phyloP scores from a whole-genome alignment of 1,140 invertebrate genomes.

The Atopsyche davidsoni region DNA sequence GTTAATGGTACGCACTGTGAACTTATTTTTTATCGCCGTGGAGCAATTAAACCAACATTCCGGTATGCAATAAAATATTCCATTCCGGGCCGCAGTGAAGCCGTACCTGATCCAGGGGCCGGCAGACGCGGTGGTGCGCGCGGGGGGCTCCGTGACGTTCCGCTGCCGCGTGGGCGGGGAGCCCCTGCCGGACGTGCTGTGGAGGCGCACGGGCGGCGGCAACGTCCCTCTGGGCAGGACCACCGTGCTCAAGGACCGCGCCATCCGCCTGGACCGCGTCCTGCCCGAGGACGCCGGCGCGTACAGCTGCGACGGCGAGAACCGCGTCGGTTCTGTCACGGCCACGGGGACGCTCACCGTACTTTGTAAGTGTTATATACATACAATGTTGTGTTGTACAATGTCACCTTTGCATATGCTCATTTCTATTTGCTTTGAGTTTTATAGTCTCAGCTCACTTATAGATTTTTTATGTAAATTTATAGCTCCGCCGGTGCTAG shows the following conservation, averaged over 20 bases:
- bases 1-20: slow-evolving; percentile 75
- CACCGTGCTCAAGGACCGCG: slow-evolving; percentile 74
- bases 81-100: slow-evolving; percentile 53
- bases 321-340: slow-evolving; percentile 75
- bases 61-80: background rate
- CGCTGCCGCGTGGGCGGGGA: slow-evolving; percentile 73
- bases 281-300: slow-evolving; percentile 77
- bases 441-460: no score
- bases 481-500: slow-evolving; percentile 61
- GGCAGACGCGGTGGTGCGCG: slow-evolving; percentile 64
- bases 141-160: slow-evolving; percentile 70
- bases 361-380: slow-evolving; percentile 54
- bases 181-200: slow-evolving; percentile 65
- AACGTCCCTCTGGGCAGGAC: slow-evolving; percentile 68
- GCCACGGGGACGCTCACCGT: slow-evolving; percentile 77
- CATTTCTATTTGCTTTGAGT: no score
- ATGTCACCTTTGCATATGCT: no score
- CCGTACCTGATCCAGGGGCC: slow-evolving; percentile 75
- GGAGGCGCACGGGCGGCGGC: slow-evolving; percentile 60
- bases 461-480: slow-evolving; percentile 34
- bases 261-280: slow-evolving; percentile 68
- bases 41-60: no score
- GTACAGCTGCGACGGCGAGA: slow-evolving; percentile 86
- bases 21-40: no score
- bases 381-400: background rate